Evolutionary conservation across 1,140 invertebrate genomes (phyloP), one percentile per base, ranked within the genome.

Genomic region (Scaptomyza hsui): DNA sequence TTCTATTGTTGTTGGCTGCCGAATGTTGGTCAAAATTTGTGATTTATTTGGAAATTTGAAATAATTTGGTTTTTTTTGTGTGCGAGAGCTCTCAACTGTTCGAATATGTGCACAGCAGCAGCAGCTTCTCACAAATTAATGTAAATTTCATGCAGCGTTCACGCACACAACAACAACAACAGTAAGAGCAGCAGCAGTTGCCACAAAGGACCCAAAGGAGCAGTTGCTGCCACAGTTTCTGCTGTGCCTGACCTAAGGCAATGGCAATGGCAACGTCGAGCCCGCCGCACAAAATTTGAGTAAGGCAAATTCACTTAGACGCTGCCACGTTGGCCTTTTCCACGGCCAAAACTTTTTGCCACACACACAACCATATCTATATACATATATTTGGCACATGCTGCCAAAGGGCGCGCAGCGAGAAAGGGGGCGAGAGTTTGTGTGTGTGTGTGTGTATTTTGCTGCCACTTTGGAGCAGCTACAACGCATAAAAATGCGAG

Each of bases 231-330:
- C 7, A 9, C 37, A 10, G 26, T 29, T 29, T 21, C 32, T 29
- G 55, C 12, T 60, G 42, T 78, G 70, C 78, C 82, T 85, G 81
- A 85, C 81, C 81, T 86, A 86, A 88, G 81, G 82, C 81, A 86
- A 86, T 37, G 68, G 32, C 32, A 37, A n/a, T n/a, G 32, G 32
- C 32, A 86, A 86, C 35, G 62, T 15, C 48, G 48, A 24, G 15
- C n/a, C 18, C 37, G n/a, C 13, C 35, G 59, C 67, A 75, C 29
- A 72, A 79, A 86, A 86, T 86, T 85, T 85, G 77, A 78, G 77
- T 86, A 72, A 62, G 77, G 73, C 61, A 86, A 85, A 85, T 81
- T 85, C 82, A 86, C 81, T 86, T 81, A 85, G 81, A 81, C 72
- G 48, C 49, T 13, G 55, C 44, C 26, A 9, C 68, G 78, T 74